These are phyloP conservation scores for Cyanocitta stelleri DNA, from an alignment of 2,113 vertebrate genomes.

Conservation along the genomic window DNA sequence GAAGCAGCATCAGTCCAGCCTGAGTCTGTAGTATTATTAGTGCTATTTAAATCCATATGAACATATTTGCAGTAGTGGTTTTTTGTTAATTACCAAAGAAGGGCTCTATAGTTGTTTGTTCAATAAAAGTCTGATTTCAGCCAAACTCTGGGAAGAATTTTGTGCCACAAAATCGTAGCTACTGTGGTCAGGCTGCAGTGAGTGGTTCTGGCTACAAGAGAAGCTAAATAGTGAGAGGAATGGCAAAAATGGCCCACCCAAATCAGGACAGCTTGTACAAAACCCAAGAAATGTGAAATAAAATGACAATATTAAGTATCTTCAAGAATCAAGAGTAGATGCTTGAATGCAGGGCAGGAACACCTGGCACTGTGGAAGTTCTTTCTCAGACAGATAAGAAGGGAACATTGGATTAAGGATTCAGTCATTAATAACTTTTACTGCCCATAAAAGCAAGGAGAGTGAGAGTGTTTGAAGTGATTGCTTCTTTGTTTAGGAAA, in stretches of 20 bases:
- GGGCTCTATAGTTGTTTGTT: background rate
- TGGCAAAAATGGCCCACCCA: background rate
- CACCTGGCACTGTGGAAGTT: background rate
- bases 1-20: background rate
- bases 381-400: background rate
- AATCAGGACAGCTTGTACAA: background rate
- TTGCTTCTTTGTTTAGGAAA: background rate
- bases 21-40: background rate
- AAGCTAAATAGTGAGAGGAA: background rate
- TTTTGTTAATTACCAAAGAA: background rate
- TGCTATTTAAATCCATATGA: background rate
- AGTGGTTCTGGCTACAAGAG: background rate
- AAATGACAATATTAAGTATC: background rate
- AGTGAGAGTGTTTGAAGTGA: background rate
- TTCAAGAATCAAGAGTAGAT: background rate
- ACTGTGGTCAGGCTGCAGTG: background rate
- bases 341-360: rapidly evolving
- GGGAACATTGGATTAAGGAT: background rate
- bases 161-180: background rate
- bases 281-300: background rate
- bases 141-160: background rate
- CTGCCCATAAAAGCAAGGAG: background rate
- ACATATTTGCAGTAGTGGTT: background rate
- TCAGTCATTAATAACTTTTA: background rate
- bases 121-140: background rate